phyloP scores from a whole-genome alignment of 2,113 vertebrate species.

The Heloderma charlesbogerti region DNA sequence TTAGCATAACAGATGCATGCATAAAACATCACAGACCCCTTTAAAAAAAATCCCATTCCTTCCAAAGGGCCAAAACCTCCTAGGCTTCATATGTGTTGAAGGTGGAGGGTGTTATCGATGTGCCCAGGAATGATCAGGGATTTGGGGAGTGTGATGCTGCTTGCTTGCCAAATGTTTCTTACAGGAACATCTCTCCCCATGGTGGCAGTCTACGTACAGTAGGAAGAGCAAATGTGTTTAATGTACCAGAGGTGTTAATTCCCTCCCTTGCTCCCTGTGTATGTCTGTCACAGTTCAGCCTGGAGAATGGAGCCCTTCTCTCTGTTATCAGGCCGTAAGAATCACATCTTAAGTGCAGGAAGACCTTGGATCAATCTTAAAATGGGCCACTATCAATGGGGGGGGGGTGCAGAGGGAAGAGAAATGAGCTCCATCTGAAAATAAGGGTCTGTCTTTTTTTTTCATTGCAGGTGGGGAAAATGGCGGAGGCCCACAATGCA shows the following conservation, averaged over 20 bases:
- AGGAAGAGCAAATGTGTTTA: background rate
- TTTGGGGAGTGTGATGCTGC: background rate
- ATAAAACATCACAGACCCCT: conserved; percentile 75
- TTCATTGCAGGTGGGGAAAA: background rate
- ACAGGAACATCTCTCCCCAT: rapidly evolving
- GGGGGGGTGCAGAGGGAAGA: no score
- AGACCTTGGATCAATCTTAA: background rate
- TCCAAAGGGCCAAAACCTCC: background rate
- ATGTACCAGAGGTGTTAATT: background rate
- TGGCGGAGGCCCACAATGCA: background rate
- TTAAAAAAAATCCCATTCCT: conserved; percentile 46
- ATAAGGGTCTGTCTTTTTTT: background rate
- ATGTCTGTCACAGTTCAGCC: background rate
- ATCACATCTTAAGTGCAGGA: background rate
- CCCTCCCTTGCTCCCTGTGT: background rate
- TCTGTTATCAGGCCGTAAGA: background rate
- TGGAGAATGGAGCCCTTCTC: background rate
- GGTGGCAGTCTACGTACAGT: background rate
- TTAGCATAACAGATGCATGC: conserved; percentile 87
- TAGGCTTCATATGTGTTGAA: background rate
- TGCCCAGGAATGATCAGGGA: rapidly evolving
- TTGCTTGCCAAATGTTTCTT: rapidly evolving
- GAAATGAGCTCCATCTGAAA: background rate
- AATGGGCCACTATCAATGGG: background rate
- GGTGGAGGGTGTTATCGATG: background rate